Evolutionary conservation across 2,113 vertebrate genomes (phyloP).

Genomic region (Polypterus bichir): DNA sequence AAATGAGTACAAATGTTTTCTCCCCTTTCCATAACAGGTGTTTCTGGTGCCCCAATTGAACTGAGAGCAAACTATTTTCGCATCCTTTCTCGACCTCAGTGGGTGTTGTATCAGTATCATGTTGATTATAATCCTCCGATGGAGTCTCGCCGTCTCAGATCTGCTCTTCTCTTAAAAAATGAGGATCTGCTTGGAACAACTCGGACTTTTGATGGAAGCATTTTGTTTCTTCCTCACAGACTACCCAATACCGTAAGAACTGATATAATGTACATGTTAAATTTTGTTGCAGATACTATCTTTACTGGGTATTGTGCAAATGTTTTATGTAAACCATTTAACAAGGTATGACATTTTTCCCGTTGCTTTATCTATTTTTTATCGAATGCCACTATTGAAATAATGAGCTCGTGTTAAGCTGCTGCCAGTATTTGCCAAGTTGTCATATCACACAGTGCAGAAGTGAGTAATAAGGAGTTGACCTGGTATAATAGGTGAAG

Average conservation of each 20-base stretch:
- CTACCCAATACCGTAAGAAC: conserved; percentile 52
- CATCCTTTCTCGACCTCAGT: conserved; percentile 70
- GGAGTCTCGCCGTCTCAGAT: conserved; percentile 71
- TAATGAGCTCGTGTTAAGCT: no score
- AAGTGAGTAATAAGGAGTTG: no score
- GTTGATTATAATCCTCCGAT: conserved; percentile 71
- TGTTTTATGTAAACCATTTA: no score
- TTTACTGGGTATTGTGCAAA: neutral
- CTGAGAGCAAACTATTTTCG: conserved; percentile 71
- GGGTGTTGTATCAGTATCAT: conserved; percentile 86
- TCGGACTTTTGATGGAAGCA: conserved; percentile 71
- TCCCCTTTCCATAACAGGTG: conserved; percentile 40
- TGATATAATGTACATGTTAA: rapidly evolving
- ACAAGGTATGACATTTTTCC: no score
- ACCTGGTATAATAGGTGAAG: no score
- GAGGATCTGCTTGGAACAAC: conserved; percentile 62
- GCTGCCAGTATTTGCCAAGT: no score
- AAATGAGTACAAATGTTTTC: no score
- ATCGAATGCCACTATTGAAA: no score
- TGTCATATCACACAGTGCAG: no score
- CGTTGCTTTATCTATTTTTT: no score
- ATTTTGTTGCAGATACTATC: neutral
- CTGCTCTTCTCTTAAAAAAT: conserved; percentile 72
- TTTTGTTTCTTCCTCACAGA: conserved; percentile 66
- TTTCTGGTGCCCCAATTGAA: conserved; percentile 49